Conservation (phyloP, 2,113 vertebrate species). For the Hemichromis elongatus region DNA sequence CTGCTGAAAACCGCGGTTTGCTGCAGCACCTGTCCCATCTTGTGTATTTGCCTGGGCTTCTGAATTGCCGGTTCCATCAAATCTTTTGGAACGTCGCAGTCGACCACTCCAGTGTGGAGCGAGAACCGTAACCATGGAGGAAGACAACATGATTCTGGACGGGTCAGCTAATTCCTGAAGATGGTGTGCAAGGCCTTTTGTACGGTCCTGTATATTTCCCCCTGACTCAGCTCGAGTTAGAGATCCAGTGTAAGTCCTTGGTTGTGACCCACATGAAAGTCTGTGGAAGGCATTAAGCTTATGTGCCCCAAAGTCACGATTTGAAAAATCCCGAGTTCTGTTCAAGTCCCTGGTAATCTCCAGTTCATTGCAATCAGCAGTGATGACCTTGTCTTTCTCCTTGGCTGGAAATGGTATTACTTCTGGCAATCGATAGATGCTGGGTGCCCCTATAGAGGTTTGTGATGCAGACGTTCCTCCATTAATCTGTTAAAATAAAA, state of each 20-base stretch:
- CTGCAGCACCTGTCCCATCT: neutral
- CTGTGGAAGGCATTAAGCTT: neutral
- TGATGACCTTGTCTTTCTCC: neutral
- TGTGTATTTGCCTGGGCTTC: slow-evolving; percentile 27
- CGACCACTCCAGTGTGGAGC: slow-evolving; percentile 63
- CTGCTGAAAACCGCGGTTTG: neutral
- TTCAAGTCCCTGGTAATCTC: neutral
- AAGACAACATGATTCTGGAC: slow-evolving; percentile 62
- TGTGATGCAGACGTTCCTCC: neutral
- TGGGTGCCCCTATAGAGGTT: neutral
- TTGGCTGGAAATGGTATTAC: neutral
- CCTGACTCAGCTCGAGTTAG: neutral
- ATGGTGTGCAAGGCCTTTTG: neutral
- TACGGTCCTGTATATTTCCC: neutral
- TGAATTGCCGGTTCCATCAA: neutral
- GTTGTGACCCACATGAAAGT: neutral
- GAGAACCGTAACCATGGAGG: slow-evolving; percentile 69
- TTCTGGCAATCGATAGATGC: neutral
- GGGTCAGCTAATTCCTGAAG: neutral
- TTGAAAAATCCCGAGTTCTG: neutral
- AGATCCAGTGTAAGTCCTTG: neutral
- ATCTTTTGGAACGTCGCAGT: slow-evolving; percentile 50
- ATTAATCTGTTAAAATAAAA: slow-evolving; percentile 45
- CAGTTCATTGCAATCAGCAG: neutral
- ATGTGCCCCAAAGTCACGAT: neutral